Percentiles rank a stretch among this genome's conserved stretches.
Evolutionary conservation across 2,113 vertebrate genomes (phyloP).

Genomic region (Coreoperca whiteheadi): DNA sequence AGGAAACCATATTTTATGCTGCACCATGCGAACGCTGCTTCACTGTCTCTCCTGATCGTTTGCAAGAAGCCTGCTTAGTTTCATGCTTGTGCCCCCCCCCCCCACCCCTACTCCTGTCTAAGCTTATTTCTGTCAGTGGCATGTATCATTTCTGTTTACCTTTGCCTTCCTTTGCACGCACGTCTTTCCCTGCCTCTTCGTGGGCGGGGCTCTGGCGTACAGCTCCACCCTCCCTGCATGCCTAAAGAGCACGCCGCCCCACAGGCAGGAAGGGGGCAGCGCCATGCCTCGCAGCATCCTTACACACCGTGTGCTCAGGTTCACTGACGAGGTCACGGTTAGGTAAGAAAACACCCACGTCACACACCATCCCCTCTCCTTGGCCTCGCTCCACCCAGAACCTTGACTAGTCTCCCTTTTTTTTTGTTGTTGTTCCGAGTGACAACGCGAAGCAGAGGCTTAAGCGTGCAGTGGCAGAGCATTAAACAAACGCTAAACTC

Average conservation of each 20-base stretch:
- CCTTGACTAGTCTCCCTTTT: not conserved
- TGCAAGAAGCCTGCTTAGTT: not conserved
- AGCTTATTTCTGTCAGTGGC: constrained; percentile 19
- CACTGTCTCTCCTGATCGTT: not conserved
- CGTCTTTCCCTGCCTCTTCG: constrained; percentile 38
- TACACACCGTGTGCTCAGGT: constrained; percentile 86
- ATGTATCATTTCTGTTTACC: constrained; percentile 67
- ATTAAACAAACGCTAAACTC: constrained; percentile 35
- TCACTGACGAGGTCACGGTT: constrained; percentile 87
- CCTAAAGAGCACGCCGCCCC: constrained; percentile 87
- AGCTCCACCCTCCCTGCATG: constrained; percentile 93
- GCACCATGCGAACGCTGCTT: not conserved
- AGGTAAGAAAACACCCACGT: constrained; percentile 84
- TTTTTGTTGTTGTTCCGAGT: too few relatives aligned
- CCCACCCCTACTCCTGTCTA: not conserved
- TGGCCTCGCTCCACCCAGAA: not conserved
- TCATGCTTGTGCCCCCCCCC: not conserved
- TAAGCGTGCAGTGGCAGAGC: constrained; percentile 33
- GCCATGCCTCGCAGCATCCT: constrained; percentile 84
- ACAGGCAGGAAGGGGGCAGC: constrained; percentile 87
- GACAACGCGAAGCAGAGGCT: constrained; percentile 13
- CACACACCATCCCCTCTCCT: not conserved
- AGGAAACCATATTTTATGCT: constrained; percentile 16
- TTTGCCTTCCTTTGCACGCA: constrained; percentile 66
- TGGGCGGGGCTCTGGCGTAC: constrained; percentile 66